Percentiles rank a stretch among this genome's conserved stretches.
These are phyloP conservation scores for Amblyjoppa proteus DNA, from an alignment of 2,888 invertebrate genomes.

Conservation along the genomic window DNA sequence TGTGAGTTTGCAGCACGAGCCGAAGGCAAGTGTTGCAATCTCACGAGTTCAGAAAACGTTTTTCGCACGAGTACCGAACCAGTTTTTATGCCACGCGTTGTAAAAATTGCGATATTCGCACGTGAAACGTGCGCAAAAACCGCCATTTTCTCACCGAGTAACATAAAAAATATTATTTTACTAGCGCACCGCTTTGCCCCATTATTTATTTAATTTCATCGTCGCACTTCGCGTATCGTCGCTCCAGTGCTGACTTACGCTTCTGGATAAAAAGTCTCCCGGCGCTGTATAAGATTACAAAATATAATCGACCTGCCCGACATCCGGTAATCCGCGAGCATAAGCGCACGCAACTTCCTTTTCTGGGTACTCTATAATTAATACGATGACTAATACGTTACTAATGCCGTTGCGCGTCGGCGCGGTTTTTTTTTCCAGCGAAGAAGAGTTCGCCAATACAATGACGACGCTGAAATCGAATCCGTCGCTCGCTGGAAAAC, in stretches of 20 bases:
- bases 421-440: conserved; percentile 71
- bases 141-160: no score
- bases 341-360: background rate
- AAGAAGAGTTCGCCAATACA: conserved; percentile 75
- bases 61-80: no score
- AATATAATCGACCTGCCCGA: conserved; percentile 48
- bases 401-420: background rate
- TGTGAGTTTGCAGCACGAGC: no score
- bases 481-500: conserved; percentile 66
- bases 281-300: conserved; percentile 51
- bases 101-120: no score
- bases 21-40: no score
- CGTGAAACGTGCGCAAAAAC: no score
- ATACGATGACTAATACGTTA: background rate
- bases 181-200: no score
- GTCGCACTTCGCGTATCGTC: conserved; percentile 4
- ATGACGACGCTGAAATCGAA: conserved; percentile 74
- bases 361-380: background rate
- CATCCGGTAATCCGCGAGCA: conserved; percentile 1
- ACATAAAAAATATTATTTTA: no score
- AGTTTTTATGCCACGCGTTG: no score
- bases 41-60: no score
- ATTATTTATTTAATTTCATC: background rate
- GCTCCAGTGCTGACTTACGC: conserved; percentile 35
- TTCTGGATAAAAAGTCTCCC: conserved; percentile 38